Base-by-base conservation (phyloP, 2,113 vertebrate genomes). In the Brachyhypopomus gauderio region DNA sequence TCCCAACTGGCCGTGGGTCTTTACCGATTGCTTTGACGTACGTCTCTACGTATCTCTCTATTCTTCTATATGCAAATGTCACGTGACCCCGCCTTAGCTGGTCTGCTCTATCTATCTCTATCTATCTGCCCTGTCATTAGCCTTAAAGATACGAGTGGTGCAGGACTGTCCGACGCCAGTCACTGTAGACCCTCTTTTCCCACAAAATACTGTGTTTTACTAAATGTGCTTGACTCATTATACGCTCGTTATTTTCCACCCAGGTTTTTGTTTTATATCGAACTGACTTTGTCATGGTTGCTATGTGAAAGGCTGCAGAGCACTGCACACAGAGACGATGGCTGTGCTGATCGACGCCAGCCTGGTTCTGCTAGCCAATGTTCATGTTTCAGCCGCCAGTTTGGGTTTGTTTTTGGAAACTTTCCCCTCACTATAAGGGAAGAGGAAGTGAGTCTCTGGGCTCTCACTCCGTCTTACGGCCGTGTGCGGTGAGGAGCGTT, bases 31-130 rank as follows among this genome's bases (percentile, higher is more conserved):
- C 52, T 59, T 76, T 45, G 74, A 34, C 23, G 38, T 58, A 17
- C 20, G 30, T 70, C 78, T 64, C 58, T 78, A 59, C 79, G 60
- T 74, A 41, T 81, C 71, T 81, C 52, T 84, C 79, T 38, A 60
- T 83, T 82, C 59, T 83, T 74, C 71, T 81, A 87, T 85, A 84
- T 87, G 85, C 84, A 85, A 87, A 85, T 75, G 80, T 80, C 52
- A 84, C 75, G 30, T 77, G 83, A 86, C 81, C 82, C 82, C 74
- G 86, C 86, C 84, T 86, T 85, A 86, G 73, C 77, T 78, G 83
- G 78, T 78, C 81, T 82, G 25, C 67, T 83, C 79, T 69, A n/a
- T 85, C 80, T 64, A 64, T 81, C 75, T 72, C 76, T 22, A 71
- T 81, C 79, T 63, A 70, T 69, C 64, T 55, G 62, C 74, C 80